These are phyloP conservation scores for Corythoichthys intestinalis DNA, from an alignment of 2,113 vertebrate genomes.

Conservation along the genomic window DNA sequence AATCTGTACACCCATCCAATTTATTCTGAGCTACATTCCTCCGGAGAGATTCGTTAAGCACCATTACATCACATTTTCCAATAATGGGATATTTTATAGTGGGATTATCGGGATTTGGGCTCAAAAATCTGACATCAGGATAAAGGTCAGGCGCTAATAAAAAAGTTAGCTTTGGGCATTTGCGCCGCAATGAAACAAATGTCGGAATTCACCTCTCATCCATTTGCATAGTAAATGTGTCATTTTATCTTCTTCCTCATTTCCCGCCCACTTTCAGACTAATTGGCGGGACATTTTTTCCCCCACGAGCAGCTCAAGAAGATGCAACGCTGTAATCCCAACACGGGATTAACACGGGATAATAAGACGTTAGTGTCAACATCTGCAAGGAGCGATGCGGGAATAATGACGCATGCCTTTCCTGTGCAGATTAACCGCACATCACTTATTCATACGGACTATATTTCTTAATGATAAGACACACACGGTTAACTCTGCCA, in stretches of 20 bases:
- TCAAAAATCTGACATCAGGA: neutral
- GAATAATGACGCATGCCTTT: neutral
- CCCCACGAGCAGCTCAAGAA: neutral
- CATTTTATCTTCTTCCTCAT: neutral
- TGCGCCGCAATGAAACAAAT: neutral
- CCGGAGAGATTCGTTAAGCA: neutral
- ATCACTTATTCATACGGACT: neutral
- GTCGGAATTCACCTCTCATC: neutral
- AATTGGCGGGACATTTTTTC: neutral
- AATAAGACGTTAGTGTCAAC: constrained; percentile 1
- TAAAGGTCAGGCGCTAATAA: neutral
- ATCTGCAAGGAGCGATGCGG: neutral
- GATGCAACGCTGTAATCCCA: neutral
- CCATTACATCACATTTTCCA: neutral
- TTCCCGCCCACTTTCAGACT: neutral
- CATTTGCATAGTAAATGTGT: neutral
- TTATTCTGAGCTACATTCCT: neutral
- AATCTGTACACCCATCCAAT: neutral
- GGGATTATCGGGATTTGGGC: neutral
- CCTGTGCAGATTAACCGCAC: neutral
- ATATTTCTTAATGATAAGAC: neutral
- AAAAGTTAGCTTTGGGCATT: neutral
- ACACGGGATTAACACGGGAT: neutral
- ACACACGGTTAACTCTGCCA: neutral
- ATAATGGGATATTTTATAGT: neutral